Evolutionary conservation across 2,113 vertebrate genomes (phyloP).

Genomic region (Sebastes fasciatus): DNA sequence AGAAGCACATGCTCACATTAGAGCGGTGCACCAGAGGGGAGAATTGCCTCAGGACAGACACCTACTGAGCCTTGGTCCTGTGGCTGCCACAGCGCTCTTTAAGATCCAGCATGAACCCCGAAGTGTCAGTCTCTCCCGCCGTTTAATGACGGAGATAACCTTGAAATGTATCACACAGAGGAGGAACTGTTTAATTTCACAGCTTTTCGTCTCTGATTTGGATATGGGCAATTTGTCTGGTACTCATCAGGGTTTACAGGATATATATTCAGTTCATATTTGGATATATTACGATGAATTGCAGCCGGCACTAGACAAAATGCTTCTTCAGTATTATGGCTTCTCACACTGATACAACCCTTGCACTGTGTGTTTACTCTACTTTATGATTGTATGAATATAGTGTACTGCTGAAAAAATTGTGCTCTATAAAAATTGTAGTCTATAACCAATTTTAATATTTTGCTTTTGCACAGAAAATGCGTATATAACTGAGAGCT

Average conservation of each 20-base stretch:
- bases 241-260: slow-evolving; percentile 10
- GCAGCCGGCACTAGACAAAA: slow-evolving; percentile 16
- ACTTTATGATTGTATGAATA: not conserved
- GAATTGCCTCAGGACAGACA: slow-evolving; percentile 58
- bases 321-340: slow-evolving; percentile 3
- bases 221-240: slow-evolving; percentile 43
- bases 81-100: slow-evolving; percentile 56
- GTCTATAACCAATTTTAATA: not conserved
- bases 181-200: slow-evolving; percentile 55
- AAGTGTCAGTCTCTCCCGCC: slow-evolving; percentile 32
- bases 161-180: slow-evolving; percentile 47
- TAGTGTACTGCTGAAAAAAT: not conserved
- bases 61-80: slow-evolving; percentile 56
- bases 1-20: slow-evolving; percentile 59
- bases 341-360: not conserved
- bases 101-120: slow-evolving; percentile 39
- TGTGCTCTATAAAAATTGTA: too few relatives aligned
- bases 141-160: slow-evolving; percentile 62
- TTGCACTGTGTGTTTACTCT: not conserved
- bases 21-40: slow-evolving; percentile 50
- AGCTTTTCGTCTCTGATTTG: slow-evolving; percentile 47
- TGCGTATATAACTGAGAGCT: not conserved
- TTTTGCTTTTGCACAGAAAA: not conserved
- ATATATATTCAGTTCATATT: slow-evolving; percentile 41
- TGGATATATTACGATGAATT: slow-evolving; percentile 31